A percentile compares a stretch with the other conserved stretches of the same genome.
These are phyloP conservation scores for Lithodes maja DNA, from an alignment of 2,888 invertebrate species.

Conservation along the genomic window DNA sequence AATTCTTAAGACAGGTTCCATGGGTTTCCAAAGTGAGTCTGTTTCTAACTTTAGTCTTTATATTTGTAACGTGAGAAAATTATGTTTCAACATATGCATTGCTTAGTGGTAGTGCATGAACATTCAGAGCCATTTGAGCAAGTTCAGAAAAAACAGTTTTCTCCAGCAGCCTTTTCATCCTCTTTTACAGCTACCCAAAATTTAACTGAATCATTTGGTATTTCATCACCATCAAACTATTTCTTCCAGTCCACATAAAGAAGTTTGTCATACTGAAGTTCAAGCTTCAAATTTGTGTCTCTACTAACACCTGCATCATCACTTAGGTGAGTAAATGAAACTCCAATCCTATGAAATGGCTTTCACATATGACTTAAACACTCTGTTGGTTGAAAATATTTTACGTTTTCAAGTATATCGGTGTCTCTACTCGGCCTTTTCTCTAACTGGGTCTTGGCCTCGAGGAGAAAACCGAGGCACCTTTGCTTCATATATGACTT, in stretches of 20 bases:
- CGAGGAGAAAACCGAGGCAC: slow-evolving; percentile 34
- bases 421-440: not conserved
- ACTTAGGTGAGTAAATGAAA: slow-evolving; percentile 20
- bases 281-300: slow-evolving; percentile 9
- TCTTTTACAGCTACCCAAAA: slow-evolving; percentile 40
- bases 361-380: not conserved
- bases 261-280: slow-evolving; percentile 23
- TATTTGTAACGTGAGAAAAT: slow-evolving; percentile 23
- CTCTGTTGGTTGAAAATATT: slow-evolving; percentile 34
- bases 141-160: slow-evolving; percentile 37
- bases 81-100: slow-evolving; percentile 39
- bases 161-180: slow-evolving; percentile 42
- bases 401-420: slow-evolving; percentile 12
- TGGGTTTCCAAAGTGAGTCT: slow-evolving; percentile 8
- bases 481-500: not conserved
- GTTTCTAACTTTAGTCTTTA: slow-evolving; percentile 21
- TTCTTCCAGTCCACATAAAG: slow-evolving; percentile 32
- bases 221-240: slow-evolving; percentile 28
- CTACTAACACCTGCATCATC: not conserved
- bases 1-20: slow-evolving; percentile 33
- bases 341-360: not conserved
- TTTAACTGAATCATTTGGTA: slow-evolving; percentile 34
- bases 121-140: slow-evolving; percentile 20
- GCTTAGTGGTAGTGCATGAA: slow-evolving; percentile 21
- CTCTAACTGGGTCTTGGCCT: not conserved